These are phyloP conservation scores for Parapsyche elsis DNA, from an alignment of 1,140 invertebrate genomes.

Conservation along the genomic window DNA sequence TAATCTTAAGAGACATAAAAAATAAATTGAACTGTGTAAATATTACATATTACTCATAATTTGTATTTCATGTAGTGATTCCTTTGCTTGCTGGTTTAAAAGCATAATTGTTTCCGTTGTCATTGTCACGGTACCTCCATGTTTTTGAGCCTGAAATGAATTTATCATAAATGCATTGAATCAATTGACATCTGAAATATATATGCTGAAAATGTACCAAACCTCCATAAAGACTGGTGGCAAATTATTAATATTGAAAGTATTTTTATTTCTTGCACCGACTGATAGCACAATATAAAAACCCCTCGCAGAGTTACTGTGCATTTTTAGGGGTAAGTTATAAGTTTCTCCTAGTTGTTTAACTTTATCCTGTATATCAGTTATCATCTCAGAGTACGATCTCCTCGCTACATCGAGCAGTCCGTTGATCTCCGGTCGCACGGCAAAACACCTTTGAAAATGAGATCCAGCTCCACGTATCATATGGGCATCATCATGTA, in stretches of 20 bases:
- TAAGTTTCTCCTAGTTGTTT: constrained; percentile 73
- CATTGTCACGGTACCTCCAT: constrained; percentile 74
- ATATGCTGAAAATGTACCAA: constrained; percentile 8
- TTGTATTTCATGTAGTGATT: constrained; percentile 81
- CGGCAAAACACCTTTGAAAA: constrained; percentile 85
- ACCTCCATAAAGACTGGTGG: constrained; percentile 78
- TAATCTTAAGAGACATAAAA: not conserved
- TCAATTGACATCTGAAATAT: not conserved
- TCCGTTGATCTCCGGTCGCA: constrained; percentile 79
- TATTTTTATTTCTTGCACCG: constrained; percentile 61
- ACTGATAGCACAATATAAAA: constrained; percentile 79
- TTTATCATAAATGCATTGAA: too few relatives aligned
- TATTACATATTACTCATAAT: constrained; percentile 81
- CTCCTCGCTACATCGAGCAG: constrained; percentile 82
- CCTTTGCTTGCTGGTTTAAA: constrained; percentile 76
- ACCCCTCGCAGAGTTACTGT: constrained; percentile 76
- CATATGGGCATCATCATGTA: constrained; percentile 77
- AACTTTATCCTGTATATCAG: constrained; percentile 78
- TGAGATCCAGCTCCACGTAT: constrained; percentile 76
- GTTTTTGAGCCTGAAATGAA: constrained; percentile 72
- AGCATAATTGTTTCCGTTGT: constrained; percentile 82
- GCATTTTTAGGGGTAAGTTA: constrained; percentile 73
- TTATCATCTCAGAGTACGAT: constrained; percentile 79
- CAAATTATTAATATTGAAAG: constrained; percentile 69
- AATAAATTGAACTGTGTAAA: not conserved